Conservation (phyloP, 2,888 invertebrate species). For the Sclerodermus sp. region DNA sequence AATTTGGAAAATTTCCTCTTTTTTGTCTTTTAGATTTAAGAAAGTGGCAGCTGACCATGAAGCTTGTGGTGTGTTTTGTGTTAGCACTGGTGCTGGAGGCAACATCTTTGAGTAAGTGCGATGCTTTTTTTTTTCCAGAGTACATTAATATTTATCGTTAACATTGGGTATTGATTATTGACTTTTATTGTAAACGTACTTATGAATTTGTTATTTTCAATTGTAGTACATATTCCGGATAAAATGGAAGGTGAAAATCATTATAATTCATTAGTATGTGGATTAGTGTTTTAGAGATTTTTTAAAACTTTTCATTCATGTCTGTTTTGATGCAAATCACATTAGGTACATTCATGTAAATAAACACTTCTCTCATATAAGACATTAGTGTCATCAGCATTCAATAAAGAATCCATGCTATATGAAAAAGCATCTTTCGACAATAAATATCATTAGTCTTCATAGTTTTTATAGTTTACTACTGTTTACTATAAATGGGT, state of each 20-base stretch:
- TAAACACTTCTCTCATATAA: too few relatives aligned
- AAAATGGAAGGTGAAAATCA: conserved; percentile 39
- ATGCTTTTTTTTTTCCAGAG: too few relatives aligned
- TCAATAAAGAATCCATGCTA: too few relatives aligned
- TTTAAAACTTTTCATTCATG: too few relatives aligned
- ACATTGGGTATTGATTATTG: background rate
- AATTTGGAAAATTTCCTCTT: too few relatives aligned
- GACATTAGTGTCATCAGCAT: too few relatives aligned
- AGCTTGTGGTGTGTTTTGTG: conserved; percentile 37
- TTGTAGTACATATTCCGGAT: conserved; percentile 45
- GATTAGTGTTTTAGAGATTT: too few relatives aligned
- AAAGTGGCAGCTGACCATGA: conserved; percentile 33
- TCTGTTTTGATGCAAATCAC: too few relatives aligned
- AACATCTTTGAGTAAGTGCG: conserved; percentile 49
- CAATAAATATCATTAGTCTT: too few relatives aligned
- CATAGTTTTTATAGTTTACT: background rate
- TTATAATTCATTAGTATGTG: conserved; percentile 22
- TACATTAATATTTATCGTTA: too few relatives aligned
- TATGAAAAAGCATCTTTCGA: too few relatives aligned
- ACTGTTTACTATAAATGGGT: background rate
- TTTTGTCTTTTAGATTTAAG: conserved; percentile 26
- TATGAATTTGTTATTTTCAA: conserved; percentile 21
- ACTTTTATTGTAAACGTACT: conserved; percentile 13
- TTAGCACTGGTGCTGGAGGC: conserved; percentile 39
- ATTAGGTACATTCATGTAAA: too few relatives aligned